Evolutionary conservation across 2,888 invertebrate species (phyloP).

Genomic region (Timandra comae): DNA sequence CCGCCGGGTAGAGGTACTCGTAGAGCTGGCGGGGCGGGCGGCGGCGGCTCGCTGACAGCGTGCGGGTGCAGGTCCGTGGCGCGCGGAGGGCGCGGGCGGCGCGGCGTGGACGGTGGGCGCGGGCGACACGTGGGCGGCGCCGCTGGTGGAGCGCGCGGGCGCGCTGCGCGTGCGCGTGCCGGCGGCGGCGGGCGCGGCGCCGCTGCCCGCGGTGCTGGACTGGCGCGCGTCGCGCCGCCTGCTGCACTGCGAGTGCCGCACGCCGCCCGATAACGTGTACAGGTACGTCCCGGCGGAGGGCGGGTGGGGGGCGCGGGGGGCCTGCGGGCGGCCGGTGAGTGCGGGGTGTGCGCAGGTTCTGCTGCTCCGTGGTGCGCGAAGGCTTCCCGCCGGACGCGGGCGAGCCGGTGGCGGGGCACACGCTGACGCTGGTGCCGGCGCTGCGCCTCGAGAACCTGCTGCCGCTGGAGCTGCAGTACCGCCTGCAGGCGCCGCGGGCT

Average conservation of each 20-base stretch:
- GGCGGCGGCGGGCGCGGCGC: constrained; percentile 48
- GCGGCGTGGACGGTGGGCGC: constrained; percentile 53
- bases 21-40: too few species aligned
- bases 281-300: too few species aligned
- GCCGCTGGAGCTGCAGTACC: constrained; percentile 86
- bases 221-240: constrained; percentile 43
- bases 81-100: constrained; percentile 30
- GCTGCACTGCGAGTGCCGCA: constrained; percentile 51
- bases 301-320: constrained; percentile 40
- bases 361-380: constrained; percentile 86
- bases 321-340: constrained; percentile 48
- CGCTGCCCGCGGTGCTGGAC: constrained; percentile 35
- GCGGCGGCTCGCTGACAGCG: too few species aligned
- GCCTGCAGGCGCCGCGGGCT: constrained; percentile 34
- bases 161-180: constrained; percentile 86
- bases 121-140: constrained; percentile 82
- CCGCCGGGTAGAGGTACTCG: background rate
- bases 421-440: constrained; percentile 89
- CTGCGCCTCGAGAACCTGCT: constrained; percentile 91
- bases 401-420: constrained; percentile 87
- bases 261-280: constrained; percentile 50
- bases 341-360: constrained; percentile 76
- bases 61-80: constrained; percentile 1
- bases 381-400: constrained; percentile 84
- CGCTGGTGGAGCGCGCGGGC: constrained; percentile 84